Percentiles rank a stretch among this genome's conserved stretches.
These are phyloP conservation scores for Rhopilema esculentum DNA, from an alignment of 30 jellyfish, hydroid and myxozoan species.

Conservation along the genomic window DNA sequence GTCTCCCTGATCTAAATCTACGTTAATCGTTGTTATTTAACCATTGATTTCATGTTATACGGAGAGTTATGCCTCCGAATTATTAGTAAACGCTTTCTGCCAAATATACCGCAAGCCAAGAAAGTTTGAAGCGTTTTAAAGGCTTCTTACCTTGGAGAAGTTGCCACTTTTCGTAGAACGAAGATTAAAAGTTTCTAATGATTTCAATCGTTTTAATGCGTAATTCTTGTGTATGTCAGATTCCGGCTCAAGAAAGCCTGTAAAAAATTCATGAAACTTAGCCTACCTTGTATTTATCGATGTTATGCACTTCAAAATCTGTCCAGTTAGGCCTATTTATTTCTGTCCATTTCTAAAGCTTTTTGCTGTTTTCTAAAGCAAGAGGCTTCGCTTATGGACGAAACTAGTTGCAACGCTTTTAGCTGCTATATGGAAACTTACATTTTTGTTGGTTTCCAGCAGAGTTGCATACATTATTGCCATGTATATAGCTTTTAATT, in stretches of 20 bases:
- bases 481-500: too few relatives aligned
- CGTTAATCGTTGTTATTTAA: neutral
- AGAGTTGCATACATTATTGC: neutral
- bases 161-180: too few relatives aligned
- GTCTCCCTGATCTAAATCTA: neutral
- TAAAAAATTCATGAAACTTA: too few relatives aligned
- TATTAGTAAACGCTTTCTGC: neutral
- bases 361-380: constrained; percentile 39
- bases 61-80: neutral
- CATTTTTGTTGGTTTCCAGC: neutral
- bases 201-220: too few relatives aligned
- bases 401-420: constrained; percentile 16
- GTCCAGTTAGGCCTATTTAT: neutral
- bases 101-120: neutral
- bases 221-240: too few relatives aligned
- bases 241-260: too few relatives aligned
- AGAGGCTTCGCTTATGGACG: constrained; percentile 80
- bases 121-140: neutral
- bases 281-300: too few relatives aligned
- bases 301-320: too few relatives aligned
- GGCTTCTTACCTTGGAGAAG: too few relatives aligned
- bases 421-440: neutral
- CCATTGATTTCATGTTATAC: neutral
- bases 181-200: too few relatives aligned
- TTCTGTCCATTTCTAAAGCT: constrained; percentile 71